Conservation (phyloP, 2,113 vertebrate species). For the Micronycteris hirsuta region DNA sequence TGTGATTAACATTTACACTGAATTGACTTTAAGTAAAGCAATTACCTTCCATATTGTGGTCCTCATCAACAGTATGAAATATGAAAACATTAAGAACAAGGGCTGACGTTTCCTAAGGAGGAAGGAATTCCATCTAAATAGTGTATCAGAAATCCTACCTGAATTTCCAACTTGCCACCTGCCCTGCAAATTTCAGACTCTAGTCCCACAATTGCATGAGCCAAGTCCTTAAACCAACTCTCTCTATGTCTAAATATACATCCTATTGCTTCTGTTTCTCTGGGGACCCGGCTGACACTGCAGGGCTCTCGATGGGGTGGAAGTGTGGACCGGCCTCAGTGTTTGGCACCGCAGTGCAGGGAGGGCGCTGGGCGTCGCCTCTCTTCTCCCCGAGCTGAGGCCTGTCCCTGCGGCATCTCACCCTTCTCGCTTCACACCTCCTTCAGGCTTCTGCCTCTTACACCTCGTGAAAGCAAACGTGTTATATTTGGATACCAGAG, state of each 20-base stretch:
- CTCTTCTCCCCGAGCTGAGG: accelerated
- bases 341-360: accelerated
- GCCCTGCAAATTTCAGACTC: neutral
- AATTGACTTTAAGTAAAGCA: neutral
- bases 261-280: neutral
- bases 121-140: neutral
- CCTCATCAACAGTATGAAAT: neutral
- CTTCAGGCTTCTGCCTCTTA: neutral
- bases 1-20: neutral
- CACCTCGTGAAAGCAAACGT: neutral
- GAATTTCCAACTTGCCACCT: neutral
- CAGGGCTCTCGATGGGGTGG: neutral
- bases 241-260: neutral
- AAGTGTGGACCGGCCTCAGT: accelerated
- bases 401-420: neutral
- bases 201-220: neutral
- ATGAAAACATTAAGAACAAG: neutral
- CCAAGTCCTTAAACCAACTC: neutral
- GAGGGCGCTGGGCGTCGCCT: neutral
- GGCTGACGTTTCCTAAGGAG: neutral
- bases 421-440: neutral
- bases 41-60: neutral
- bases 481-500: neutral
- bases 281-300: neutral
- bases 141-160: neutral